Evolutionary conservation across 2,797 vertebrate genomes (phyloP).

Genomic region (Sternarchorhynchus goeldii): DNA sequence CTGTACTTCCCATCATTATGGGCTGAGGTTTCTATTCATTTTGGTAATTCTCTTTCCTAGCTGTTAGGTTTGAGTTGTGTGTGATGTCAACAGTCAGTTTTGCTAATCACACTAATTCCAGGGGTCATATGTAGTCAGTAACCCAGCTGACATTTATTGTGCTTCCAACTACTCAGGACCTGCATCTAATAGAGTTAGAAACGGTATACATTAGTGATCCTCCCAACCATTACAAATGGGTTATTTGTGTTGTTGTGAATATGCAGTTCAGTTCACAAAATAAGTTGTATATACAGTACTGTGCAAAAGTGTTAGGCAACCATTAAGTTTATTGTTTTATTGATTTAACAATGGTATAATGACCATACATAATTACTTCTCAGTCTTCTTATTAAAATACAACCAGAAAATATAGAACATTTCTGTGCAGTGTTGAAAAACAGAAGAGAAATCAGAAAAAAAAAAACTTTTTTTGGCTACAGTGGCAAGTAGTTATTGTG

Average conservation of each 20-base stretch:
- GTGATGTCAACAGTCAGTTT: conserved; percentile 5
- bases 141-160: not conserved
- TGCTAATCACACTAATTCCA: conserved; percentile 4
- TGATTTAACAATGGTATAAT: no score
- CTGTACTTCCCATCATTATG: not conserved
- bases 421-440: no score
- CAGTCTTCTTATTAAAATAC: no score
- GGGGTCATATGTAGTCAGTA: conserved; percentile 1
- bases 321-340: no score
- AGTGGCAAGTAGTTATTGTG: no score
- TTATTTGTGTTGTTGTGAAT: no score
- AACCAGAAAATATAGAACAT: not conserved
- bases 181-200: not conserved
- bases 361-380: no score
- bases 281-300: not conserved
- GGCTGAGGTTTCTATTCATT: not conserved
- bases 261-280: not conserved
- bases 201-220: not conserved
- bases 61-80: not conserved
- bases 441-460: no score
- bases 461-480: no score
- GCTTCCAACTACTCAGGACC: not conserved
- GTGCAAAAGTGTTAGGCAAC: no score
- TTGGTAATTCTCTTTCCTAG: not conserved
- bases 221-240: no score